A percentile compares a stretch with the other conserved stretches of the same genome.
Evolutionary conservation across 2,888 invertebrate species (phyloP).

Genomic region (Yponomeuta cagnagella): DNA sequence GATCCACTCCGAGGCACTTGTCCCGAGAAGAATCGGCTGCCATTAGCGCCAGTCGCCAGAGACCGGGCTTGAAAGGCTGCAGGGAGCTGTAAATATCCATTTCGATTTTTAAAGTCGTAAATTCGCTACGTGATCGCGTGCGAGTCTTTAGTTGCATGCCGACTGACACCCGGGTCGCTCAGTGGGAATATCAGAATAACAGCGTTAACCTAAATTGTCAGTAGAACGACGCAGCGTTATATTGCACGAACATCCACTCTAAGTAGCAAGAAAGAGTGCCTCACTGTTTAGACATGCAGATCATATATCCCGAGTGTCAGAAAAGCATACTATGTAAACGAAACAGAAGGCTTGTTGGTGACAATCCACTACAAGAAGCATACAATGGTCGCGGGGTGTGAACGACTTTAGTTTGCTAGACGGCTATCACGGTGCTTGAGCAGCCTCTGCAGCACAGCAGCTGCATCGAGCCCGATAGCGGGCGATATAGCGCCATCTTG

Average conservation of each 20-base stretch:
- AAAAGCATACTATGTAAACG: too few relatives aligned
- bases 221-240: background rate
- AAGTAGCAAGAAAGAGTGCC: too few relatives aligned
- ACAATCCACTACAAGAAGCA: too few relatives aligned
- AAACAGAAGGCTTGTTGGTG: too few relatives aligned
- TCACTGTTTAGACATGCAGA: too few relatives aligned
- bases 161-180: background rate
- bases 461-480: too few relatives aligned
- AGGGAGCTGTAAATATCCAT: constrained; percentile 9
- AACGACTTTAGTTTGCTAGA: too few relatives aligned
- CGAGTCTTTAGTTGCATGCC: constrained; percentile 21
- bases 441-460: too few relatives aligned
- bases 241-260: background rate
- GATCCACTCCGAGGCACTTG: background rate
- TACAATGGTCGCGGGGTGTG: too few relatives aligned
- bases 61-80: background rate
- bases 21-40: background rate
- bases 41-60: background rate
- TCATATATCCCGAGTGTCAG: too few relatives aligned
- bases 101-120: constrained; percentile 36
- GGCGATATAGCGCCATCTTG: too few relatives aligned
- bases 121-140: constrained; percentile 40
- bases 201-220: background rate
- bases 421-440: too few relatives aligned
- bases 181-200: background rate